phyloP scores from a whole-genome alignment of 2,797 vertebrate genomes.

The Garrulus glandarius region DNA sequence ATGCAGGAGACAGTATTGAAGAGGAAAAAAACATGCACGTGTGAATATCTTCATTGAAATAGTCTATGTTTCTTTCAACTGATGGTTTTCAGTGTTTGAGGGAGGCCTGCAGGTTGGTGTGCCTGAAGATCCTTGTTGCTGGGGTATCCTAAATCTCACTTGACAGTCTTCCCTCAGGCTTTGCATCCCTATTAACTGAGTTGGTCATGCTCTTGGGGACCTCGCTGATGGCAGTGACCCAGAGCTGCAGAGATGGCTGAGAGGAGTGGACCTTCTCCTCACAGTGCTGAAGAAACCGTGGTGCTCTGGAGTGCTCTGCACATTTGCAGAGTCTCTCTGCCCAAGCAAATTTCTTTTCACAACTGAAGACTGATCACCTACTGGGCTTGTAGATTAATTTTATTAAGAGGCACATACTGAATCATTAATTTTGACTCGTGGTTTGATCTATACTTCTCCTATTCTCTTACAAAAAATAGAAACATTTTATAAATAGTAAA shows the following conservation, averaged over 20 bases:
- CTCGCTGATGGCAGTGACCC: background rate
- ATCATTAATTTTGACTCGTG: background rate
- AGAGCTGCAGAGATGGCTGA: background rate
- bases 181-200: background rate
- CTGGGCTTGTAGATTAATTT: background rate
- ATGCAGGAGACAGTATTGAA: background rate
- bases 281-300: rapidly evolving
- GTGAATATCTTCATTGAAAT: background rate
- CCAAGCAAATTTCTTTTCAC: background rate
- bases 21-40: background rate
- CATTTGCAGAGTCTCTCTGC: background rate
- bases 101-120: background rate
- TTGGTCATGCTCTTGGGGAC: rapidly evolving
- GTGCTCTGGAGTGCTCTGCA: rapidly evolving
- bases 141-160: background rate
- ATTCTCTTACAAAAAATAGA: background rate
- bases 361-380: background rate
- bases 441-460: background rate
- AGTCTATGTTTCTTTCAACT: background rate
- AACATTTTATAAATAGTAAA: background rate
- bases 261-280: background rate
- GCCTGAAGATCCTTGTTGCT: background rate
- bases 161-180: background rate
- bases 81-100: background rate
- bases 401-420: background rate